phyloP scores from a whole-genome alignment of 1,140 invertebrate genomes.

The Steinernema feltiae region DNA sequence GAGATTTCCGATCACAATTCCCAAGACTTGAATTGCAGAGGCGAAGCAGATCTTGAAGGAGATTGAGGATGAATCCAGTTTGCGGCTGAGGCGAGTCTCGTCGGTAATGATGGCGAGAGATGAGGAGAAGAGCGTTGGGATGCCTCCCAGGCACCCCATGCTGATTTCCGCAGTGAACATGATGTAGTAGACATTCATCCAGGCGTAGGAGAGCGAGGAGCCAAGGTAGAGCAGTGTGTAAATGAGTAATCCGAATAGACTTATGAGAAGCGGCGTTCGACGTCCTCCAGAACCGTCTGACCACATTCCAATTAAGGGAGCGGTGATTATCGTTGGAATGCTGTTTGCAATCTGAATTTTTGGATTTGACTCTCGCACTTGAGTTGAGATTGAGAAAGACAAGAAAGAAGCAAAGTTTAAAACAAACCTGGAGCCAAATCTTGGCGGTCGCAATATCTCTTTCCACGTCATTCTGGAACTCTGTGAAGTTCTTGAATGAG shows the following conservation, averaged over 20 bases:
- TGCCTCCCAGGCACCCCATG: neutral
- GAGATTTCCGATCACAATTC: neutral
- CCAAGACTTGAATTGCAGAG: neutral
- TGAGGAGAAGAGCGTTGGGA: neutral
- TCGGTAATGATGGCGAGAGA: neutral
- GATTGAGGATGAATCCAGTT: neutral
- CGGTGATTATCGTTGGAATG: neutral
- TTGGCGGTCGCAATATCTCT: neutral
- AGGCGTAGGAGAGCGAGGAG: neutral
- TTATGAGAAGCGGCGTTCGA: neutral
- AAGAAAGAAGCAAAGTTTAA: neutral
- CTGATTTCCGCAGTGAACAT: neutral
- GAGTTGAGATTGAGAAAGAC: too few species aligned
- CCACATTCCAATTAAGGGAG: neutral
- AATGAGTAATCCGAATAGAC: neutral
- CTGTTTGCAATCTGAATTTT: neutral
- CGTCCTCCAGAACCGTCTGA: neutral
- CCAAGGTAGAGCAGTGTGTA: neutral
- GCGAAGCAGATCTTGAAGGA: conserved; percentile 3
- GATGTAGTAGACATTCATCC: neutral
- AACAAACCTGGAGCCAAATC: neutral
- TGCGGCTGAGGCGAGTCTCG: neutral
- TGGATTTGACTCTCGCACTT: too few species aligned
- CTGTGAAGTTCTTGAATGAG: neutral
- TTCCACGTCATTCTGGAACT: neutral